Evolutionary conservation across 2,888 invertebrate species (phyloP).

Genomic region (Palloptera scutellata): DNA sequence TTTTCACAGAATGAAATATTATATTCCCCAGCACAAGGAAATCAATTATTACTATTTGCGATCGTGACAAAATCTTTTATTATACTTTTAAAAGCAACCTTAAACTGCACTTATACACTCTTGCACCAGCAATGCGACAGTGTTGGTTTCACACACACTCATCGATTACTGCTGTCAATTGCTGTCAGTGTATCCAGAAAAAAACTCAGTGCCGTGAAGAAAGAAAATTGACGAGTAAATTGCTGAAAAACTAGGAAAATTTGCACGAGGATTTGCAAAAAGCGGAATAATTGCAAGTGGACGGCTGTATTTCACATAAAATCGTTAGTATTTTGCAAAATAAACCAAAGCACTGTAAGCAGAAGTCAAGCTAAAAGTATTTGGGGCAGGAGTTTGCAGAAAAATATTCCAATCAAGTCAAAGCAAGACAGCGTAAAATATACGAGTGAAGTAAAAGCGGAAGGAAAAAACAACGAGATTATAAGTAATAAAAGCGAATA

Average conservation of each 20-base stretch:
- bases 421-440: too few species aligned
- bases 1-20: too few species aligned
- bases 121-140: background rate
- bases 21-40: too few species aligned
- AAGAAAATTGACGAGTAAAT: constrained; percentile 28
- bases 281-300: constrained; percentile 15
- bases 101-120: background rate
- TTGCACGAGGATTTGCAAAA: constrained; percentile 30
- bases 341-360: constrained; percentile 14
- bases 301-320: constrained; percentile 30
- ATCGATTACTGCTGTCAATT: constrained; percentile 27
- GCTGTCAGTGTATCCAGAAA: constrained; percentile 35
- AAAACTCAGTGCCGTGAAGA: constrained; percentile 28
- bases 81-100: background rate
- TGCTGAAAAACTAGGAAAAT: constrained; percentile 25
- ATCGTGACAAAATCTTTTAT: too few species aligned
- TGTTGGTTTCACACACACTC: constrained; percentile 33
- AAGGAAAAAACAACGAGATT: constrained; percentile 36
- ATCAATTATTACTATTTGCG: too few species aligned
- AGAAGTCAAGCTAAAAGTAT: constrained; percentile 16
- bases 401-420: constrained; percentile 9
- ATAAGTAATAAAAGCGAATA: constrained; percentile 36
- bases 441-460: constrained; percentile 17
- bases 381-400: constrained; percentile 16
- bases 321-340: background rate